Evolutionary conservation across 1,140 invertebrate genomes (phyloP).

Genomic region (Ceratosolen solmsi): DNA sequence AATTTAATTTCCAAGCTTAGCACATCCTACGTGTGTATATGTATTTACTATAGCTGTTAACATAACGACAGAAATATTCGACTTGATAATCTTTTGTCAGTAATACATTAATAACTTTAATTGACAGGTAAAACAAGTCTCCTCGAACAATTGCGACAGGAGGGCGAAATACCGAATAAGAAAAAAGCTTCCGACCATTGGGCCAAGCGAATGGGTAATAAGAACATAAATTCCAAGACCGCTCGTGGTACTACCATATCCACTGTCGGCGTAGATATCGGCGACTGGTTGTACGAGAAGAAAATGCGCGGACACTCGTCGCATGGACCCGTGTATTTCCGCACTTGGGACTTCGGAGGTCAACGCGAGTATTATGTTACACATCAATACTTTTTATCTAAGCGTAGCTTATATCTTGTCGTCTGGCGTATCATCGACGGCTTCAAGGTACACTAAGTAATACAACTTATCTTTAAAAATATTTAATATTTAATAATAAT

Average conservation of each 20-base stretch:
- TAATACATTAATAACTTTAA: not conserved
- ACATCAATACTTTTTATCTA: conserved; percentile 98
- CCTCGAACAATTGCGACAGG: conserved; percentile 88
- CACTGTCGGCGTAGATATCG: conserved; percentile 97
- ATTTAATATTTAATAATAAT: not conserved
- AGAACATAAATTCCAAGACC: conserved; percentile 84
- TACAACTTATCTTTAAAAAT: not conserved
- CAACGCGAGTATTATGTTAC: conserved; percentile 97
- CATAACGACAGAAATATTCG: too few relatives aligned
- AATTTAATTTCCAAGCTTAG: too few relatives aligned
- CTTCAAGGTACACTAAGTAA: conserved; percentile 72
- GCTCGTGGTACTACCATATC: conserved; percentile 88
- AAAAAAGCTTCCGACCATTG: conserved; percentile 90
- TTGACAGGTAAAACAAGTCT: conserved; percentile 82
- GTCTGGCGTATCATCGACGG: conserved; percentile 97
- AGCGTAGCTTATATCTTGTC: conserved; percentile 95
- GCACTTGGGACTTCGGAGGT: conserved; percentile 99
- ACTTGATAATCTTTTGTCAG: too few relatives aligned
- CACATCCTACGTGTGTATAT: too few relatives aligned
- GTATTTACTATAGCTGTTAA: too few relatives aligned
- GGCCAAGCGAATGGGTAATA: conserved; percentile 95
- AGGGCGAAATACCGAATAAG: conserved; percentile 84
- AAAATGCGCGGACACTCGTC: conserved; percentile 80
- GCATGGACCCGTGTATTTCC: conserved; percentile 93
- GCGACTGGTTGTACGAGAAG: conserved; percentile 94